Evolutionary conservation across 2,888 invertebrate species (phyloP), one percentile per base, ranked within the genome.

Genomic region (Yponomeuta plumbellus): DNA sequence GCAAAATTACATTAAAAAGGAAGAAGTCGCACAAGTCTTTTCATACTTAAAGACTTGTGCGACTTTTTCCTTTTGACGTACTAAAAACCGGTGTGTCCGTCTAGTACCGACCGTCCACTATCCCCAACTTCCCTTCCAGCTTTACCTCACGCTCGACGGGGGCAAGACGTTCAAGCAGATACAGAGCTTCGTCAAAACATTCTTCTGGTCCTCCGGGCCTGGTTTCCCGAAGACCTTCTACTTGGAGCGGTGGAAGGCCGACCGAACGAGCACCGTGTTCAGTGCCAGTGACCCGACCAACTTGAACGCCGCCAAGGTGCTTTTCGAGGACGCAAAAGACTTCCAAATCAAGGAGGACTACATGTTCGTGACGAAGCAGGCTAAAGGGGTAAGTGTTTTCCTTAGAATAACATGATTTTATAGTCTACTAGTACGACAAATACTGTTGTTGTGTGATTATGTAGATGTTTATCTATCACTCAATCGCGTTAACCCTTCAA

Each of bases 281-380:
- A 96, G 96, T 93, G 92, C 92, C 1, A 85, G 83, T 64, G 91
- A 85, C 34, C 91, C 92, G 0, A 80, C 80, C 0, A 91, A 92
- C 67, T 80, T 93, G 71, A 81, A 67, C 79, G 95, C 77, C 79
- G 91, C 90, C 10, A 80, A 85, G 64, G 84, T 92, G 1, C 80
- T 96, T 39, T 93, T 95, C 63, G 92, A 92, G 21, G 93, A 94
- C 71, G 95, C 96, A 1, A 94, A 95, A 75, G 96, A 97, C 79
- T 96, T 97, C 82, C 95, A 95, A 78, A 93, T 97, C 44, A 95
- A 94, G 77, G 96, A 95, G 20, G 96, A 96, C 74, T 97, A 95
- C 81, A 94, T 97, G 93, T 97, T 98, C 84, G 96, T 95, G 0
- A 95, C 96, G 0, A 94, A 94, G 77, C 94, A 93, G 78, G 84